Evolutionary conservation across 2,797 vertebrate species (phyloP), one percentile per base, ranked within the genome.

Genomic region (Myotis vivesi): DNA sequence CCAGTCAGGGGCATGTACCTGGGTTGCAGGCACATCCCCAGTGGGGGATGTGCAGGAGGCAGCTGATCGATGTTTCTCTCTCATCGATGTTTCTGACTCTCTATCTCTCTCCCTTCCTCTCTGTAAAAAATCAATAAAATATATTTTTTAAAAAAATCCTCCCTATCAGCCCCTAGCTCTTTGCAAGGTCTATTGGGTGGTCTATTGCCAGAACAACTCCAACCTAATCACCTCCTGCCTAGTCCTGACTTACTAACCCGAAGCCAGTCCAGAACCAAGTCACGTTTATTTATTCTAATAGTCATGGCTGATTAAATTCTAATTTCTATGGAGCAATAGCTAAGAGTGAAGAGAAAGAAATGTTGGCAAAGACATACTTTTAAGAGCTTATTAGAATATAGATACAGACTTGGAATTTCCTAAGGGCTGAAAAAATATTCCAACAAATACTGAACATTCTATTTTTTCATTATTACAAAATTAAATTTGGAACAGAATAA

Each of bases 401-500:
- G 44, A 91, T 10, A 79, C 22, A 95, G 64, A 66, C 33, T 64
- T 38, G 80, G 44, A 91, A 72, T 76, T 72, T 94, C 53, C 55
- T 73, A 73, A 81, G 22, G 83, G 16, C 28, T 53, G 46, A 89
- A 89, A 81, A 91, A 89, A 73, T 82, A 92, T 79, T 92, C 9
- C 81, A 95, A 62, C 17, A 51, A 80, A 41, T 38, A 11, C 41
- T 66, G 20, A 80, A 84, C 17, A 87, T 53, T 73, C 76, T 86
- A 38, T 82, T 71, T 87, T 93, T 95, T 87, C 53, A 84, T 95
- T 77, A 75, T 84, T 92, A 57, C 19, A 87, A 64, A 91, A 91
- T 95, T 83, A 89, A 96, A 89, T 95, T 69, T 94, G 38, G 57
- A 94, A 71, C 46, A 87, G 85, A 95, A 94, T 91, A 83, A 92